These are phyloP conservation scores for Heliopora coerulea DNA, from an alignment of 92 coral and sea anemone species.

Conservation along the genomic window DNA sequence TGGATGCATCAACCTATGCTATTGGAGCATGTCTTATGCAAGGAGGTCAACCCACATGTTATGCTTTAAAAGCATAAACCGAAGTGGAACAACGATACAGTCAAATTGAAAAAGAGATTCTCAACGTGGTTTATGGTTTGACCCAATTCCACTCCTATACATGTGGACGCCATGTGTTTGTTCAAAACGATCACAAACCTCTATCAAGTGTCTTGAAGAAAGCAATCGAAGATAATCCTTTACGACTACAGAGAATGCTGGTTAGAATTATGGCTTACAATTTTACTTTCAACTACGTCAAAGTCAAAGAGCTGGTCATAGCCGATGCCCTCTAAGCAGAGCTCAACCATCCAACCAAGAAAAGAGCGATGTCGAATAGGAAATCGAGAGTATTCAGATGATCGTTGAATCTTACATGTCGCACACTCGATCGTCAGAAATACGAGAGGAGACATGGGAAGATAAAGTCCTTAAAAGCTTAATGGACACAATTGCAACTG, in stretches of 20 bases:
- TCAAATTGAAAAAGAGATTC: constrained; percentile 9
- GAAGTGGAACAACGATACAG: background rate
- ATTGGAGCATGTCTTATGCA: constrained; percentile 19
- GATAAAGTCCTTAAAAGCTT: background rate
- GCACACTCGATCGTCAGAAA: constrained; percentile 1
- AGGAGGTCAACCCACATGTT: constrained; percentile 2
- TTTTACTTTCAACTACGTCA: constrained; percentile 23
- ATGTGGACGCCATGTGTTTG: constrained; percentile 15
- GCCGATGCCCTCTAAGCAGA: constrained; percentile 50
- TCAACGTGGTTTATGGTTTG: background rate
- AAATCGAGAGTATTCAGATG: background rate
- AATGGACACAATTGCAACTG: background rate
- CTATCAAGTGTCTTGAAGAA: constrained; percentile 8
- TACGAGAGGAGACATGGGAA: background rate
- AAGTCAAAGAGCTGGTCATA: constrained; percentile 28
- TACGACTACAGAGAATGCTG: constrained; percentile 51
- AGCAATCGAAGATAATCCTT: background rate
- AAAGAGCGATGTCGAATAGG: too few relatives aligned
- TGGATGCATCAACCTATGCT: too few relatives aligned
- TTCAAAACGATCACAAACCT: constrained; percentile 16
- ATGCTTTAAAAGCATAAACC: constrained; percentile 23
- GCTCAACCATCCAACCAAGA: too few relatives aligned
- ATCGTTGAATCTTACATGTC: constrained; percentile 4
- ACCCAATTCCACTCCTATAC: background rate
- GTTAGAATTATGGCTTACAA: constrained; percentile 26